Evolutionary conservation across 2,113 vertebrate genomes (phyloP).

Genomic region (Zosterops pallidus): DNA sequence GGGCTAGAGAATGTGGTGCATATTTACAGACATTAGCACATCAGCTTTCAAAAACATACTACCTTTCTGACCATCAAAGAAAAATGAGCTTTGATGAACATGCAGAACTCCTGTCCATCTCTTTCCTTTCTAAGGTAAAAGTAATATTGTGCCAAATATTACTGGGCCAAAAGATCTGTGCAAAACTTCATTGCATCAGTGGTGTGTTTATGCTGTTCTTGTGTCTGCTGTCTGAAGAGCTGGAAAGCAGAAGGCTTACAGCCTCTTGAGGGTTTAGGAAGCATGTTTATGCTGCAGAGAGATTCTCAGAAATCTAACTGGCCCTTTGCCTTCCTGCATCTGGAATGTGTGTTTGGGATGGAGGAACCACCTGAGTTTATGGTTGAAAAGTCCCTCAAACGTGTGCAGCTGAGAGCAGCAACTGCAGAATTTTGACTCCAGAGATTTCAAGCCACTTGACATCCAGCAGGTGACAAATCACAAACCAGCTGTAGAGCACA

Average conservation of each 20-base stretch:
- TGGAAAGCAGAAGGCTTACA: not conserved
- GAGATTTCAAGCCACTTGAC: not conserved
- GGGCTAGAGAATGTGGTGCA: rapidly evolving
- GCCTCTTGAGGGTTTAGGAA: not conserved
- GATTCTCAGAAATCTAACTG: not conserved
- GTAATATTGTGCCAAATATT: not conserved
- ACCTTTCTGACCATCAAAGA: not conserved
- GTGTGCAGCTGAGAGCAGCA: not conserved
- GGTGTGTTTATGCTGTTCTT: rapidly evolving
- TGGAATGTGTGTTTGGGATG: not conserved
- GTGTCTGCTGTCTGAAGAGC: not conserved
- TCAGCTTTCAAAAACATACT: not conserved
- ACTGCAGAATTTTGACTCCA: not conserved
- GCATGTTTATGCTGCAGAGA: not conserved
- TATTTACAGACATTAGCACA: not conserved
- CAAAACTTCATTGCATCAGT: not conserved
- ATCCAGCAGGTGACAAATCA: not conserved
- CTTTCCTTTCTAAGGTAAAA: not conserved
- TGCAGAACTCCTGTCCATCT: not conserved
- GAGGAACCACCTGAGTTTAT: rapidly evolving
- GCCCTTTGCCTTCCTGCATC: not conserved
- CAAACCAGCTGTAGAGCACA: not conserved
- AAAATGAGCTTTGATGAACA: not conserved
- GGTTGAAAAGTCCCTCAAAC: not conserved
- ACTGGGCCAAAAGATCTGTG: not conserved